Percentiles rank a stretch among this genome's conserved stretches.
phyloP scores from a whole-genome alignment of 2,888 invertebrate species.

The Pinctada fucata region DNA sequence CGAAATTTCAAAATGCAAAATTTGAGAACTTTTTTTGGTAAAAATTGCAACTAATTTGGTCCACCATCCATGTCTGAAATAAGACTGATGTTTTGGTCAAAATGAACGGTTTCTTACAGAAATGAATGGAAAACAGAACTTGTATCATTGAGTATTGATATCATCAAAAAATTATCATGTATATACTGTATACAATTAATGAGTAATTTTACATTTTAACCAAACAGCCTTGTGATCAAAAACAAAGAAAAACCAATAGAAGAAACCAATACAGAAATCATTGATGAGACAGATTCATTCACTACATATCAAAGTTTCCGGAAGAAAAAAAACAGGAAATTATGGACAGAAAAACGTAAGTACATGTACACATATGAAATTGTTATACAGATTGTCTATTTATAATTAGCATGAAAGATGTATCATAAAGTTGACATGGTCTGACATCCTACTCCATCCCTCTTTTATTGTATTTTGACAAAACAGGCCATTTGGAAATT shows the following conservation, averaged over 20 bases:
- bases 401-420: neutral
- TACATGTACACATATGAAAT: neutral
- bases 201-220: too few species aligned
- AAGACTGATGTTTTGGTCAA: too few species aligned
- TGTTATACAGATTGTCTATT: neutral
- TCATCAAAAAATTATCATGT: too few species aligned
- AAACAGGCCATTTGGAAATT: too few species aligned
- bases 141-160: too few species aligned
- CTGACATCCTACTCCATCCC: neutral
- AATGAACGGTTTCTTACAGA: too few species aligned
- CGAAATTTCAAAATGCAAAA: too few species aligned
- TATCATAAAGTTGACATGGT: neutral
- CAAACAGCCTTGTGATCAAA: constrained; percentile 58
- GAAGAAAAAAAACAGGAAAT: constrained; percentile 35
- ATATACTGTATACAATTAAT: too few species aligned
- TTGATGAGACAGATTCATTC: constrained; percentile 66
- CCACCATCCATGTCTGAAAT: too few species aligned
- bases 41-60: neutral
- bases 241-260: constrained; percentile 47
- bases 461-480: too few species aligned
- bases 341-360: constrained; percentile 65
- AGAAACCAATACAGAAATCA: constrained; percentile 43
- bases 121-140: too few species aligned
- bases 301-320: constrained; percentile 62
- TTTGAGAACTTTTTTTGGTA: neutral